Evolutionary conservation across 2,113 vertebrate species (phyloP).

Genomic region (Ceyx cyanopectus): DNA sequence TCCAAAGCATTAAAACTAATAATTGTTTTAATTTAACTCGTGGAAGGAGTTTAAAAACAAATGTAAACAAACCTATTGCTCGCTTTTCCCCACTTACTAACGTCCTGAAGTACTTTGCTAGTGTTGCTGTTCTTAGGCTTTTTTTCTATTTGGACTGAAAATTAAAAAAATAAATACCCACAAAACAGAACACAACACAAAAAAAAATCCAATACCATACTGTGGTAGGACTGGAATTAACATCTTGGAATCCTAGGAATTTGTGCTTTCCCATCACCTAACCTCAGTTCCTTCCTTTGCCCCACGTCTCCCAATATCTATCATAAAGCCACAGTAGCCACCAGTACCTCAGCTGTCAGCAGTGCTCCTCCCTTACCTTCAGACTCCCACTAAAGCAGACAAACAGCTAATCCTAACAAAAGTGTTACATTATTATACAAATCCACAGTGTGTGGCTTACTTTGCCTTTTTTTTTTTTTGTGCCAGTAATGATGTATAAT

Average conservation of each 20-base stretch:
- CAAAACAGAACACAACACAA: too few species aligned
- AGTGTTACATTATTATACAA: neutral
- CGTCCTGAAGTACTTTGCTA: neutral
- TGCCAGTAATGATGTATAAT: neutral
- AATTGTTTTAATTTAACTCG: neutral
- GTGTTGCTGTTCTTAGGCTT: neutral
- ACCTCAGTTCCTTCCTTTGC: neutral
- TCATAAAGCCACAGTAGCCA: neutral
- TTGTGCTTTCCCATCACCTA: accelerated
- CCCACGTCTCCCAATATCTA: accelerated
- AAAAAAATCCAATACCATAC: too few species aligned
- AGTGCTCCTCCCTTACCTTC: neutral
- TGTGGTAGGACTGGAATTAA: neutral
- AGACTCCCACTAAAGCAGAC: neutral
- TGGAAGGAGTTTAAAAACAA: neutral
- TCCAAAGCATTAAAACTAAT: neutral
- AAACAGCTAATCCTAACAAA: neutral
- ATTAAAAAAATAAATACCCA: neutral
- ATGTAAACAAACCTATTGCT: neutral
- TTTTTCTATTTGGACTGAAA: neutral
- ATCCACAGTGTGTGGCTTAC: accelerated
- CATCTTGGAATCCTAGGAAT: neutral
- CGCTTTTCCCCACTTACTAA: neutral
- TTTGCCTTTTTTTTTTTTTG: neutral
- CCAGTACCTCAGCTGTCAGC: neutral